Conservation (phyloP, 2,113 vertebrate species). For the Tupaia chinensis region DNA sequence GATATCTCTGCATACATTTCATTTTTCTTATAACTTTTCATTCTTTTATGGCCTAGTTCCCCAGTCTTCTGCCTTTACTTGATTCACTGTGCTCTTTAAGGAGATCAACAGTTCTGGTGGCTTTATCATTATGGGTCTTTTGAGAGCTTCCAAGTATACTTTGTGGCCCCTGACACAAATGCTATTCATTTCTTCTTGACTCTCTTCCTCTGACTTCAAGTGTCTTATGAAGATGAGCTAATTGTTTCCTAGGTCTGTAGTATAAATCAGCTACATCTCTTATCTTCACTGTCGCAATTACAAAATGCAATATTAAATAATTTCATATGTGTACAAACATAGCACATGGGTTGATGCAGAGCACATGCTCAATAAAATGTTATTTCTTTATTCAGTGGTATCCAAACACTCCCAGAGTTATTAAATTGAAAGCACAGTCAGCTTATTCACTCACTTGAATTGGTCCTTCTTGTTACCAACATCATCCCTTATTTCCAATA, state of each 20-base stretch:
- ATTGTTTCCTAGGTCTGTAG: background rate
- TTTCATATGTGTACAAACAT: background rate
- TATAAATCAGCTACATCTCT: background rate
- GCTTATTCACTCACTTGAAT: background rate
- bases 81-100: background rate
- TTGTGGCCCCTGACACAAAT: background rate
- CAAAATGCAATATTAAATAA: background rate
- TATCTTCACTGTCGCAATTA: background rate
- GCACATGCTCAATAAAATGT: background rate
- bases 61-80: background rate
- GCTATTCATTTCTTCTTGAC: background rate
- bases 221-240: background rate
- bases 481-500: background rate
- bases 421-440: background rate
- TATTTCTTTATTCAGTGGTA: background rate
- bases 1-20: background rate
- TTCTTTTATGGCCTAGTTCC: background rate
- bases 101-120: background rate
- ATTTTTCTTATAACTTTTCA: background rate
- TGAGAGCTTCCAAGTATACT: background rate
- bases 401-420: background rate
- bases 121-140: background rate
- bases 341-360: background rate
- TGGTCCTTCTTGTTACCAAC: background rate
- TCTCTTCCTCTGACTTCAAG: background rate